Evolutionary conservation across 2,113 vertebrate species (phyloP), one percentile per base, ranked within the genome.

Genomic region (Chroicocephalus ridibundus): DNA sequence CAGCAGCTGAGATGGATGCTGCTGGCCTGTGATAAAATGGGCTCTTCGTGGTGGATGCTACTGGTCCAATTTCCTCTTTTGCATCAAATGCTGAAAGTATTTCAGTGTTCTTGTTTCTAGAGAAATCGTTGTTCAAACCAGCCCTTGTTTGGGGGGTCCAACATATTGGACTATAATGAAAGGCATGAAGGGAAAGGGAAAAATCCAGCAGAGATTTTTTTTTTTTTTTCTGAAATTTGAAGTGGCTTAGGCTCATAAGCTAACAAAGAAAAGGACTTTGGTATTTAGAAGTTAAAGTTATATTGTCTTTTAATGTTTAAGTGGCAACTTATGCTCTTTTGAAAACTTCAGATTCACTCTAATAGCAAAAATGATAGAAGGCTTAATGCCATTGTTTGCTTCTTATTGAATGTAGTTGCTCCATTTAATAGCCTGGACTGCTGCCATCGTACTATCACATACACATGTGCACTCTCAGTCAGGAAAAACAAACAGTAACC

Each of bases 401-500:
- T 81, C 87, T 75, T 83, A 91, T 72, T 96, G 87, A 88, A 94
- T 80, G 79, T 88, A 64, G 89, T 90, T 90, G 58, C 91, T 96
- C 38, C 47, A 21, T 85, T 95, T 96, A 93, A 93, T 94, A 93
- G 75, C 82, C 94, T 97, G 96, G 96, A 88, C 47, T 96, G 75
- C 68, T 96, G 94, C 94, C 95, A 92, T 75, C 9, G 1, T 90
- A 3, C 74, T 91, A 55, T 95, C 87, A 83, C 66, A 90, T 32
- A 70, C 79, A 95, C 68, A 74, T 90, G 86, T 95, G 85, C 93
- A 60, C 74, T 91, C 65, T 47, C 49, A 78, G 90, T 64, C 94
- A 94, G 87, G 94, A 90, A 97, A 95, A 97, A 89, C 88, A 96
- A 96, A 95, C 93, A 97, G 66, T 68, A 74, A 51, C 93, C 87